Conservation (phyloP, 1,140 invertebrate species). For the Bombus confusus region DNA sequence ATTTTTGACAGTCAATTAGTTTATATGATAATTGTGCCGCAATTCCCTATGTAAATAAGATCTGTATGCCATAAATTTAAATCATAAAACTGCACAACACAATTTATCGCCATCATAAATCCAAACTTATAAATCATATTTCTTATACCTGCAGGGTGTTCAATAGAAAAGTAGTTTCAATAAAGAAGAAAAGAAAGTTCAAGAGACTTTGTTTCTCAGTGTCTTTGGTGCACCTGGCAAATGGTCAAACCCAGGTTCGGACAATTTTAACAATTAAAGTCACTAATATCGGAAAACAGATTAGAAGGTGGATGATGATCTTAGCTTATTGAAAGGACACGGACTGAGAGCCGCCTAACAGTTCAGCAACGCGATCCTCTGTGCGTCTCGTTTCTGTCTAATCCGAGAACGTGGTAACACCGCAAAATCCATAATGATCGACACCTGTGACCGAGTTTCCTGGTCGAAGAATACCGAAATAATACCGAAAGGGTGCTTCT, state of each 20-base stretch:
- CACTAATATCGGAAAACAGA: constrained; percentile 71
- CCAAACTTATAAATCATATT: neutral
- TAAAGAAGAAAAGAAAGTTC: neutral
- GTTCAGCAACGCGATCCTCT: neutral
- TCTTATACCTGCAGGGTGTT: neutral
- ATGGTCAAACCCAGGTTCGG: no score
- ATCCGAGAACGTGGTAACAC: constrained; percentile 17
- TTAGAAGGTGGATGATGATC: constrained; percentile 42
- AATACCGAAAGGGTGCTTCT: constrained; percentile 52
- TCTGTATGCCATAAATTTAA: no score
- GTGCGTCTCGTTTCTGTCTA: neutral
- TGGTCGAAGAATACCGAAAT: neutral
- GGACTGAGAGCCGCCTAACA: no score
- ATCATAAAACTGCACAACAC: no score
- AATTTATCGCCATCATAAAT: no score
- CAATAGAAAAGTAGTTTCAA: no score
- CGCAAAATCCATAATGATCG: constrained; percentile 53
- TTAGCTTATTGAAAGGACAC: neutral
- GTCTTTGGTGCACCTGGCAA: neutral
- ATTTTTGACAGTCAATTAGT: no score
- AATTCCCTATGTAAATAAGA: no score
- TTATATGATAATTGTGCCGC: no score
- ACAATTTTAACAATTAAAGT: constrained; percentile 70
- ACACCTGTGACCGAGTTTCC: constrained; percentile 58
- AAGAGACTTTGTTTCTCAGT: neutral